Evolutionary conservation across 2,113 vertebrate genomes (phyloP).

Genomic region (Solea solea): DNA sequence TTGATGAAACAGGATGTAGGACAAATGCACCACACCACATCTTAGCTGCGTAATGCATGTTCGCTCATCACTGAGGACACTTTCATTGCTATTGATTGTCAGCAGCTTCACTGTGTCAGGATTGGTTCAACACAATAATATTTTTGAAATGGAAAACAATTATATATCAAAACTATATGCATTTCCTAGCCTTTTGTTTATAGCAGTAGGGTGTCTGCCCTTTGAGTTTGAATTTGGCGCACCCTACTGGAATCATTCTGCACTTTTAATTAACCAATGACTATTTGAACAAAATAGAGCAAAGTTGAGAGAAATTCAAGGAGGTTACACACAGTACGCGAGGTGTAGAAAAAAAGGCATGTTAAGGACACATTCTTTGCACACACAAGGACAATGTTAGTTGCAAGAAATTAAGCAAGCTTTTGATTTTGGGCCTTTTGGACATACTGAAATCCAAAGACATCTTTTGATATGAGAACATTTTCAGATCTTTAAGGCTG

Average conservation of each 20-base stretch:
- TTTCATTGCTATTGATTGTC: background rate
- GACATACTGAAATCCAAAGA: background rate
- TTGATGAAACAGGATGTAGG: constrained; percentile 19
- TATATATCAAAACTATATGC: background rate
- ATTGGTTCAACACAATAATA: background rate
- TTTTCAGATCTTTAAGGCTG: background rate
- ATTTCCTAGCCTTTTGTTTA: background rate
- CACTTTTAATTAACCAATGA: background rate
- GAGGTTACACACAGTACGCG: background rate
- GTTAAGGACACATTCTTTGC: too few relatives aligned
- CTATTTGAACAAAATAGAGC: background rate
- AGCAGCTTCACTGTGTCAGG: background rate
- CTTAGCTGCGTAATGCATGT: constrained; percentile 1
- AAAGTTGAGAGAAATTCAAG: background rate
- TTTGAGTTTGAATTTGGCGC: constrained; percentile 50
- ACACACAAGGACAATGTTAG: background rate
- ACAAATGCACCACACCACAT: background rate
- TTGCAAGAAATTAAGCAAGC: background rate
- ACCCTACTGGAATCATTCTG: constrained; percentile 53
- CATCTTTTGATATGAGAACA: background rate
- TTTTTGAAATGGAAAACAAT: background rate
- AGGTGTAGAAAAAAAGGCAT: too few relatives aligned
- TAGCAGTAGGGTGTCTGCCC: too few relatives aligned
- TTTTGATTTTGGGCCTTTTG: constrained; percentile 2
- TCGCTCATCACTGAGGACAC: background rate